Conservation (phyloP, 2,888 invertebrate genomes). For the Tenthredo scrophulariae region DNA sequence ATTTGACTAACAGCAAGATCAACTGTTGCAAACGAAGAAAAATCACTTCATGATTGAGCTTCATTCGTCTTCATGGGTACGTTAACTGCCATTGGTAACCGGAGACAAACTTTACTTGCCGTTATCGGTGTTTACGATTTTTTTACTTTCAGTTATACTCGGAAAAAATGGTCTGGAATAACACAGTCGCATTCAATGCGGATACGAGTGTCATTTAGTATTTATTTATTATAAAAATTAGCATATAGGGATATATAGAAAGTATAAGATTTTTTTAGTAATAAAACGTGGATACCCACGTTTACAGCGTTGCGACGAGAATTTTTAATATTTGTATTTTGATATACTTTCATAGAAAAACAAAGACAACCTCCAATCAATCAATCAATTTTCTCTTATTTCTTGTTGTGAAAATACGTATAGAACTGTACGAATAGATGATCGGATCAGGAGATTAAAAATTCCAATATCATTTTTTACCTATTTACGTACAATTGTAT, state of each 20-base stretch:
- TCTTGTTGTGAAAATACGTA: neutral
- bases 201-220: neutral
- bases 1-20: slow-evolving; percentile 59
- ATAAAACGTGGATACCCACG: neutral
- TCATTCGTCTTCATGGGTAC: neutral
- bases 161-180: slow-evolving; percentile 1
- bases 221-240: neutral
- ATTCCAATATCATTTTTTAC: neutral
- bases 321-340: neutral
- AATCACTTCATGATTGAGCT: neutral
- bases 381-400: neutral
- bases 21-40: slow-evolving; percentile 41
- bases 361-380: neutral
- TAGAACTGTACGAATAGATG: neutral
- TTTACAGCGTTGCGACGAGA: neutral
- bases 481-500: neutral
- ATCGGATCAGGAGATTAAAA: neutral
- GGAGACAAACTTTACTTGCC: neutral
- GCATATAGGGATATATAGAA: neutral
- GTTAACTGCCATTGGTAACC: neutral
- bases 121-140: neutral
- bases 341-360: neutral
- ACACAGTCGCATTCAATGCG: neutral
- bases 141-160: neutral
- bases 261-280: neutral